Conservation (phyloP, 2,113 vertebrate genomes). For the Cottus gobio region DNA sequence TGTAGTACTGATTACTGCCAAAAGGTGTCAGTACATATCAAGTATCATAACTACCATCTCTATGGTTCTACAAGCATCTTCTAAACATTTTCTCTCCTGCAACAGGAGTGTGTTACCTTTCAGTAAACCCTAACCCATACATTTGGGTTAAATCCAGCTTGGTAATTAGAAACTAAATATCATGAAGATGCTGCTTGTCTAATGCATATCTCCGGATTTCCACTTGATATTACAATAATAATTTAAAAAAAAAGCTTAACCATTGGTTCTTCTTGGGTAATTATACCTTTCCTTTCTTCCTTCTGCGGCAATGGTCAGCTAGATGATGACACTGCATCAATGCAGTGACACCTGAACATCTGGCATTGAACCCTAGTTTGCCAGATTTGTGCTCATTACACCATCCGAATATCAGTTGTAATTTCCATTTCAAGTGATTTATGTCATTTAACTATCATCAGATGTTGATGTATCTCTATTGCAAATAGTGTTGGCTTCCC, state of each 20-base stretch:
- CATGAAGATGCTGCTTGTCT: not conserved
- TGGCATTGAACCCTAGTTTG: not conserved
- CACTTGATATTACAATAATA: not conserved
- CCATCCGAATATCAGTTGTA: not conserved
- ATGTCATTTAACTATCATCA: slow-evolving; percentile 25
- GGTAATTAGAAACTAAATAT: slow-evolving; percentile 3
- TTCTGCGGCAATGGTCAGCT: not conserved
- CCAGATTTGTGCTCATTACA: not conserved
- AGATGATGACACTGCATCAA: not conserved
- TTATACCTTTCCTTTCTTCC: not conserved
- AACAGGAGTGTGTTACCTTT: slow-evolving; percentile 9
- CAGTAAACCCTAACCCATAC: no score
- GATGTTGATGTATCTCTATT: slow-evolving; percentile 16
- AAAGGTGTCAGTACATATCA: slow-evolving; percentile 54
- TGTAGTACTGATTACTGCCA: slow-evolving; percentile 33
- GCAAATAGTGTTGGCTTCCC: slow-evolving; percentile 18
- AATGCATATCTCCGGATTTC: not conserved
- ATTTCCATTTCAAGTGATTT: slow-evolving; percentile 20
- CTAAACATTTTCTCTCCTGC: not conserved
- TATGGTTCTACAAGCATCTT: not conserved
- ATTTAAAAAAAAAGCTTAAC: not conserved
- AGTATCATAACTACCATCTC: not conserved
- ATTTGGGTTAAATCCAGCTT: slow-evolving; percentile 22
- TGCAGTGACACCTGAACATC: not conserved
- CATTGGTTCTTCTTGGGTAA: slow-evolving; percentile 1